A percentile compares a stretch with the other conserved stretches of the same genome.
Conservation (phyloP, 2,113 vertebrate genomes). For the Steatornis caripensis region DNA sequence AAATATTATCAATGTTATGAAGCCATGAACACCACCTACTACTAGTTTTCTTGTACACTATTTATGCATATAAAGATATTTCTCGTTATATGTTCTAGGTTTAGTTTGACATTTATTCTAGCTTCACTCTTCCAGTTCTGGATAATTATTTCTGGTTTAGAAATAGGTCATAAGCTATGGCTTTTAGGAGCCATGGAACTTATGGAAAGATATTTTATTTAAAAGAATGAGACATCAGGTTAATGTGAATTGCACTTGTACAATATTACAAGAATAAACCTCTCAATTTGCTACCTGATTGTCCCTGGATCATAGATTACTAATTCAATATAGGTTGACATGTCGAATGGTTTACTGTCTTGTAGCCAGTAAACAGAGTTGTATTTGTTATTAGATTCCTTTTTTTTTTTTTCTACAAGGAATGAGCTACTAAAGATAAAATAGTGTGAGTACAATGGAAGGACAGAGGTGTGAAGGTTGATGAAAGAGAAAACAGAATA, state of each 20-base stretch:
- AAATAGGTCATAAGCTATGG: background rate
- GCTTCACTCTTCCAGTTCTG: background rate
- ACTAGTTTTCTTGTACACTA: background rate
- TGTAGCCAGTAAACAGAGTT: background rate
- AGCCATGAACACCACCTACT: background rate
- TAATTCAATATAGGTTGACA: background rate
- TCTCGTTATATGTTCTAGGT: background rate
- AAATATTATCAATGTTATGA: background rate
- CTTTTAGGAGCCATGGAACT: background rate
- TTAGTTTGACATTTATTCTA: background rate
- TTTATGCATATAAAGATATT: background rate
- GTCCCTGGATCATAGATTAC: background rate
- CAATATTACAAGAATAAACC: background rate
- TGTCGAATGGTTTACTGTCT: background rate
- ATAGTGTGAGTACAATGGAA: background rate
- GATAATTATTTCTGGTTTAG: background rate
- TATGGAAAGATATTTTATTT: background rate
- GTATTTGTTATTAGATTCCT: background rate
- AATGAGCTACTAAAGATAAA: background rate
- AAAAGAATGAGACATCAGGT: background rate
- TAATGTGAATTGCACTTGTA: background rate
- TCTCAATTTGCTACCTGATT: background rate
- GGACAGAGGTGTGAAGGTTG: background rate
- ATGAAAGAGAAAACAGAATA: background rate
- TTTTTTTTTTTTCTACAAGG: background rate